Base-by-base conservation (phyloP, 2,113 vertebrate species). In the Raja brachyura region DNA sequence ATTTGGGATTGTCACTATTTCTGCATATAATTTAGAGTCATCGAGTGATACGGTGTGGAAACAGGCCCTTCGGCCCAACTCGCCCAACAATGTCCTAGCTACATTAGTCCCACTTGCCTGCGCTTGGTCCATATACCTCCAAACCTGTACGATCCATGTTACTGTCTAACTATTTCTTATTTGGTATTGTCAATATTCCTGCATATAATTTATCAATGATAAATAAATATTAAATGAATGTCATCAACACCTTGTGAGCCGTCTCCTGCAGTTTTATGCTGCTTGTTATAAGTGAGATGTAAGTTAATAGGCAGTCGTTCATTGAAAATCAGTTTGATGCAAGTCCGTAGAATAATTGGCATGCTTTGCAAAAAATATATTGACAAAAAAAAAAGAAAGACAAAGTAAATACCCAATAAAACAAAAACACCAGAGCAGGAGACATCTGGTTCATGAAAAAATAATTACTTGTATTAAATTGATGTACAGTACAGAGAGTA, bases 181-280 rank as follows among this genome's bases (percentile, higher is more conserved):
- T 88, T 63, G 59, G 59, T 88, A 31, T 63, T 66, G 83, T 63
- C 83, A 88, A 86, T 86, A 86, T 59, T 88, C 83, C n/a, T 63
- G 83, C 5, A 88, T 63, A 86, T 86, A 88, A 88, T 88, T 66
- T 33, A 31, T 88, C 1, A 16, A 63, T 66, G 83, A n/a, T 28
- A 31, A 88, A 13, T 88, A 63, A 88, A 31, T 88, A 88, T 88
- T 63, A 88, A 66, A 63, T 88, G 28, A 88, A 31, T 63, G 13
- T 66, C 63, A 88, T 88, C n/a, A 88, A 66, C 59, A 66, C 61
- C 59, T 88, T 63, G 16, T 63, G 13, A 88, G 14, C 28, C n/a
- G 63, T 63, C n/a, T 85, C 25, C 8, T 31, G 16, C n/a, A 88
- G 28, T 59, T 28, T 63, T 63, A n/a, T 86, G 59, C 61, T 11